phyloP scores from a whole-genome alignment of 2,888 invertebrate species.

The Ryuthela nishihirai region DNA sequence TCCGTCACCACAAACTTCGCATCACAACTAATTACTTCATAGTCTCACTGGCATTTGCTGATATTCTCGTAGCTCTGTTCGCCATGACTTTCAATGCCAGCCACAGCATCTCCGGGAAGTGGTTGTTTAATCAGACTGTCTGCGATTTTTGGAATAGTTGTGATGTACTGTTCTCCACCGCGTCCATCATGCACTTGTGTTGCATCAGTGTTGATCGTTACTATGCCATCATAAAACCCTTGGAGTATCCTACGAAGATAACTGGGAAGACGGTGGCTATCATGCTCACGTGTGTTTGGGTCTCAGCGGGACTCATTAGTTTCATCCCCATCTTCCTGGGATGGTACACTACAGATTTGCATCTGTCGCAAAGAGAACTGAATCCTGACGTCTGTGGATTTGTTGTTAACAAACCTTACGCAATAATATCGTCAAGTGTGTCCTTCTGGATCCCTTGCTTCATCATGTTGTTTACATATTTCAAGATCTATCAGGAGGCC shows the following conservation, averaged over 20 bases:
- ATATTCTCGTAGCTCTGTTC: conserved; percentile 84
- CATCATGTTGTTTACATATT: conserved; percentile 87
- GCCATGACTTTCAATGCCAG: conserved; percentile 91
- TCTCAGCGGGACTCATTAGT: conserved; percentile 83
- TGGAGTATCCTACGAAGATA: conserved; percentile 90
- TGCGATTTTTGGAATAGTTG: conserved; percentile 93
- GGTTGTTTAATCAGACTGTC: conserved; percentile 85
- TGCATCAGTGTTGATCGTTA: conserved; percentile 94
- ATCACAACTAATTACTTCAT: conserved; percentile 95
- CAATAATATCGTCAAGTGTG: conserved; percentile 83
- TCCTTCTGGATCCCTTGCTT: conserved; percentile 94
- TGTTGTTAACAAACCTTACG: conserved; percentile 81
- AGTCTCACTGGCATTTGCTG: conserved; percentile 88
- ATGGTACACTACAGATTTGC: conserved; percentile 85
- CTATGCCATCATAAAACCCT: conserved; percentile 87
- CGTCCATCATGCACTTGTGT: conserved; percentile 86
- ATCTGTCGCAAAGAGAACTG: conserved; percentile 52
- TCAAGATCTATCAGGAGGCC: conserved; percentile 84
- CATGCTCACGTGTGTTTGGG: conserved; percentile 71
- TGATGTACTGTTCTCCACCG: conserved; percentile 83
- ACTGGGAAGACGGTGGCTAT: conserved; percentile 67
- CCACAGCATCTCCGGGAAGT: conserved; percentile 74
- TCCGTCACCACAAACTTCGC: conserved; percentile 74
- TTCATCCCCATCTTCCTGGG: conserved; percentile 93
- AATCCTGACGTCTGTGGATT: conserved; percentile 75